Percentiles rank a stretch among this genome's conserved stretches.
These are phyloP conservation scores for Cotesia glomerata DNA, from an alignment of 1,140 invertebrate species.

Conservation along the genomic window DNA sequence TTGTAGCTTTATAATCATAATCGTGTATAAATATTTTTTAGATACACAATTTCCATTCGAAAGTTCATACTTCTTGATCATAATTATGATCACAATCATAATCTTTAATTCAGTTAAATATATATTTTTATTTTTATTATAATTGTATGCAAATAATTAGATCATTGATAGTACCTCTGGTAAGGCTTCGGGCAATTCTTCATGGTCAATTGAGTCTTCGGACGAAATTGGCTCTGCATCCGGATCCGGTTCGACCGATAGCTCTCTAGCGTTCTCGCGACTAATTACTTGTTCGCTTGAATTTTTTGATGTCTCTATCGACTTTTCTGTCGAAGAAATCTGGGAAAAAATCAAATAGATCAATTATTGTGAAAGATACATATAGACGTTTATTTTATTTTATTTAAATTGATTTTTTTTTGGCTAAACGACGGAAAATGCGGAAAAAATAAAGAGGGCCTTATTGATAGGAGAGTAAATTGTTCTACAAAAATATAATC, in stretches of 20 bases:
- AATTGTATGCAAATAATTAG: background rate
- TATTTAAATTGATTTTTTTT: no score
- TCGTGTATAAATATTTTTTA: background rate
- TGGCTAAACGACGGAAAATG: no score
- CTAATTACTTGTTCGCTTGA: constrained; percentile 6
- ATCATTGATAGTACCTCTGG: constrained; percentile 3
- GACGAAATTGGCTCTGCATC: constrained; percentile 70
- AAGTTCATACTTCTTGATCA: background rate
- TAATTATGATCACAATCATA: no score
- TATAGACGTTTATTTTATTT: no score
- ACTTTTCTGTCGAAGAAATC: no score
- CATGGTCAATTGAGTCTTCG: constrained; percentile 48
- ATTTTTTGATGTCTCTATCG: background rate
- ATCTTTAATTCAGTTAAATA: background rate
- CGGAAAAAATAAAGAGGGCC: no score
- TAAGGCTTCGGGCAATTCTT: constrained; percentile 47
- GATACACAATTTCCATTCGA: constrained; percentile 5
- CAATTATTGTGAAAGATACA: no score
- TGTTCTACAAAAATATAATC: no score
- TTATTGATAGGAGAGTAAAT: no score
- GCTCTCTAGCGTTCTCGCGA: constrained; percentile 61
- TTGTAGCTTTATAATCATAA: background rate
- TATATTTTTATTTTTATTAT: background rate
- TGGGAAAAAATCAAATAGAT: no score
- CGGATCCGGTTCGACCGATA: constrained; percentile 59